Percentiles rank a stretch among this genome's conserved stretches.
Evolutionary conservation across 2,888 invertebrate species (phyloP).

Genomic region (Dolichomitus sp.): DNA sequence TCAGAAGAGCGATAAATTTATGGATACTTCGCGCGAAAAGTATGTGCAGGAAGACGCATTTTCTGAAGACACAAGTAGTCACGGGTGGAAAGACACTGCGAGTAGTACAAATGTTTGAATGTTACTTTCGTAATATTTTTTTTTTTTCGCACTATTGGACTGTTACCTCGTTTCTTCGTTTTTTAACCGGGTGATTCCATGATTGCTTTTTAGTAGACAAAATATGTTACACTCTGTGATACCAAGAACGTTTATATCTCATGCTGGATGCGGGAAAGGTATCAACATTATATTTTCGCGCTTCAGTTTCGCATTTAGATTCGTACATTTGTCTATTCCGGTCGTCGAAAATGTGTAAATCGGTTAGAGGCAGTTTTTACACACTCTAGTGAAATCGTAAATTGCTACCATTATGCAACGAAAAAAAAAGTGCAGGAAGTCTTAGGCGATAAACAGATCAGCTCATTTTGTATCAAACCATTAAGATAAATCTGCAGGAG

Average conservation of each 20-base stretch:
- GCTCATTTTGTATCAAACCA: neutral
- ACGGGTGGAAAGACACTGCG: constrained; percentile 35
- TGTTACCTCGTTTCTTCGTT: constrained; percentile 58
- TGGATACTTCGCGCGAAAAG: constrained; percentile 38
- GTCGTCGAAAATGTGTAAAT: constrained; percentile 19
- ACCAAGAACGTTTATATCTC: constrained; percentile 68
- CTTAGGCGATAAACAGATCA: neutral
- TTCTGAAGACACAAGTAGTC: constrained; percentile 55
- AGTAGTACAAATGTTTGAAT: constrained; percentile 66
- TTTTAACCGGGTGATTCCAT: constrained; percentile 51
- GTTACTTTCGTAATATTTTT: constrained; percentile 64
- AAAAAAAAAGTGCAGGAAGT: neutral
- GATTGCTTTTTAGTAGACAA: constrained; percentile 59
- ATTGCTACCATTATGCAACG: neutral
- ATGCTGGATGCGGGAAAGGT: constrained; percentile 37
- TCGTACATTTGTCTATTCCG: constrained; percentile 20
- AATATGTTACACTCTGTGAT: constrained; percentile 79
- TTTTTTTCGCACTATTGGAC: constrained; percentile 32
- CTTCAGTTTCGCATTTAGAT: constrained; percentile 55
- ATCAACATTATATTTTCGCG: constrained; percentile 45
- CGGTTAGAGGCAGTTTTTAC: constrained; percentile 53
- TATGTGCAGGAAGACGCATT: constrained; percentile 41
- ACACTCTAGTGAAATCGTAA: neutral
- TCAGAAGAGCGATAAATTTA: constrained; percentile 77
- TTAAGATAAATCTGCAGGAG: neutral